Evolutionary conservation across 2,888 invertebrate species (phyloP), one percentile per base, ranked within the genome.

Genomic region (Habroteleia sp.): DNA sequence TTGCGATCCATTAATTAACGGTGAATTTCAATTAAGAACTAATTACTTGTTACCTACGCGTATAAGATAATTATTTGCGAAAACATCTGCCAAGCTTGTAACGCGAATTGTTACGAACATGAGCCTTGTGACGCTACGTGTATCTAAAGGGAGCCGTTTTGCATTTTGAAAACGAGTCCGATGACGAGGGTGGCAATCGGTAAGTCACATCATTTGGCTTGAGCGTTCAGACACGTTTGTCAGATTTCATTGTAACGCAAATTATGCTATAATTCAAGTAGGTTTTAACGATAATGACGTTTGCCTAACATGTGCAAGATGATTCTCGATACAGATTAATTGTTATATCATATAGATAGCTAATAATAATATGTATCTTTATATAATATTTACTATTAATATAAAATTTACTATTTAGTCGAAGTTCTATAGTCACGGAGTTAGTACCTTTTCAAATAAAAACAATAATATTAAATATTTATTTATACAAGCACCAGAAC

Each of bases 11-110:
- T 63, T 72, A 72, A 72, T 56, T 48, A 31, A 25, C 17, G 58
- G 56, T 46, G 63, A 52, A 72, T 82, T 84, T 84, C 81, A 85
- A 84, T 86, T 83, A 84, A 78, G 81, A 82, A 81, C 82, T 85
- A 84, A 86, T 86, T 84, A 83, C 82, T 68, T 52, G 60, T 54
- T 56, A 58, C 50, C 56, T 81, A 79, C 77, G 65, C 72, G 77
- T 63, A 74, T 69, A 74, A 76, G 79, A 82, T 81, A 83, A 84
- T 85, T 84, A 82, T 82, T 81, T 76, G 63, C 66, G 77, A 80
- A 79, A 81, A 82, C 86, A 86, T 86, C 84, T 86, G 86, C 82
- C 80, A 74, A 52, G 76, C 74, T 66, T 78, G 81, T 78, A 77
- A 62, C 77, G 78, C 63, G 77, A 73, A 77, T 79, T 77, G 80